Conservation (phyloP, 2,888 invertebrate species). For the Hypsopygia costalis region DNA sequence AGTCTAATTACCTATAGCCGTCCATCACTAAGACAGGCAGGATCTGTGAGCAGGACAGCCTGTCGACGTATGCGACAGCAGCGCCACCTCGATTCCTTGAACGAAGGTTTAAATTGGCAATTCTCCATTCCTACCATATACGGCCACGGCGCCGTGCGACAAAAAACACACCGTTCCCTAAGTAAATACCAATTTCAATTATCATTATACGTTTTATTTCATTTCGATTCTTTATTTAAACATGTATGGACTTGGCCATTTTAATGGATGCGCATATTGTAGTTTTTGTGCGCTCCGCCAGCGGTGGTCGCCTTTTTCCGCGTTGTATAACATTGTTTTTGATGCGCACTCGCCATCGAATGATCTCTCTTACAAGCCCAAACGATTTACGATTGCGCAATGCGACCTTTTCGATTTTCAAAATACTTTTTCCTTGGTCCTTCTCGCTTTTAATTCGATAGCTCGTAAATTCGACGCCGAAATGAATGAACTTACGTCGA, state of each 20-base stretch:
- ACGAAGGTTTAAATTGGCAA: constrained; percentile 62
- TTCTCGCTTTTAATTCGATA: constrained; percentile 59
- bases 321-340: constrained; percentile 60
- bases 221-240: constrained; percentile 45
- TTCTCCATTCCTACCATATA: constrained; percentile 64
- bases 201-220: constrained; percentile 71
- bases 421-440: constrained; percentile 61
- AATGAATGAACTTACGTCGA: constrained; percentile 62
- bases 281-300: constrained; percentile 57
- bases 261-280: constrained; percentile 74
- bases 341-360: constrained; percentile 36
- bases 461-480: constrained; percentile 74
- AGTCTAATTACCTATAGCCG: constrained; percentile 46
- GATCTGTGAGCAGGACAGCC: constrained; percentile 15
- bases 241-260: constrained; percentile 46
- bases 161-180: constrained; percentile 55
- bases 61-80: constrained; percentile 21
- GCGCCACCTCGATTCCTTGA: constrained; percentile 57
- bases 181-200: constrained; percentile 78
- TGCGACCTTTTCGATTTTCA: constrained; percentile 52
- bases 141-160: constrained; percentile 53
- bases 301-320: constrained; percentile 74
- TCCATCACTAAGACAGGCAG: constrained; percentile 42
- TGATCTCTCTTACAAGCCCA: constrained; percentile 37
- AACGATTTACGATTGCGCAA: constrained; percentile 60